Base-by-base conservation (phyloP, 2,797 vertebrate species). In the Microcaecilia unicolor region DNA sequence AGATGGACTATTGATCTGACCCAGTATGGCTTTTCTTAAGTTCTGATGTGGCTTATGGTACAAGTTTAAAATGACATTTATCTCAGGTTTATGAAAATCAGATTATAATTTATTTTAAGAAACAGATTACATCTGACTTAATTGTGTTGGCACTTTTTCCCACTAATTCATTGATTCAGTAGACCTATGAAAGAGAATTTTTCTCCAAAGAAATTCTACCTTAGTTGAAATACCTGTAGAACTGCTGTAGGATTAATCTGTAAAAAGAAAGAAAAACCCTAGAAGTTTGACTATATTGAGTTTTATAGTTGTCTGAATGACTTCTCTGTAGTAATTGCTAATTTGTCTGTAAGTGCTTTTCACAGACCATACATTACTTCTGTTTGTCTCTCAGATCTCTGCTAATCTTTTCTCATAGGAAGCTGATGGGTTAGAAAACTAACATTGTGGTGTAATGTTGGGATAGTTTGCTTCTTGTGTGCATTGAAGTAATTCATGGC, bases 381-480 rank as follows among this genome's bases (percentile, higher is more conserved):
- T 36, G 1, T 22, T 31, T 21, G 3, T 8, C 33, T 24, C 13
- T 39, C 19, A 5, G 1, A 16, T 5, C 20, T 3, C 1, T 34
- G 11, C 32, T 54, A 18, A 32, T 31, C 21, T 35, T 17, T 15
- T 27, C 5, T 29, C 18, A 13, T 14, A 20, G 3, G 6, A 17
- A 32, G 15, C 20, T 6, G 11, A 6, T 18, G 22, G 5, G 14
- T 31, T 48, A 30, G 27, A 10, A 44, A 18, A 7, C 22, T 24
- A 11, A 13, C 3, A 2, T 19, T 28, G 4, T 30, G 18, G 6
- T 52, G 31, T 22, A 20, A 12, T 15, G 6, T 15, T 33, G 41
- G 24, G 34, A 26, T 27, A 51, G 23, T 10, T 27, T 6, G n/a
- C 2, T 10, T 15, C 19, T 2, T 2, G 0, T 0, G 0, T 39